A percentile compares a stretch with the other conserved stretches of the same genome.
phyloP scores from a whole-genome alignment of 1,140 invertebrate species.

The Sycophila sp. region DNA sequence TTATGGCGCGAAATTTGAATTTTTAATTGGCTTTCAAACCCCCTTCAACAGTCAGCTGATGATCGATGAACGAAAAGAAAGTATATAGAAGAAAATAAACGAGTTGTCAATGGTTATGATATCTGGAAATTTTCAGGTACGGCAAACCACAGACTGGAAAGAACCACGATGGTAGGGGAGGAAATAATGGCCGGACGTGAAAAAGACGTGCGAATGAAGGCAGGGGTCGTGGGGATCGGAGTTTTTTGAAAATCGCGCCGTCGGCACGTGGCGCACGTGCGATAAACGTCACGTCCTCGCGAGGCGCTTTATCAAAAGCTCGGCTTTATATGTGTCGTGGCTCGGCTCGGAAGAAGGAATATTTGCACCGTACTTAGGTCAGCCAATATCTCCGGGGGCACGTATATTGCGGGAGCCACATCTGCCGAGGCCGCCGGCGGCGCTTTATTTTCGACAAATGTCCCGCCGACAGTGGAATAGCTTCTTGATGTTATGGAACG shows the following conservation, averaged over 20 bases:
- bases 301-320: slow-evolving; percentile 44
- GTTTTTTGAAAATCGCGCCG: slow-evolving; percentile 42
- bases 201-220: background rate
- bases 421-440: background rate
- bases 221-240: background rate
- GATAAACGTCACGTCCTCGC: slow-evolving; percentile 45
- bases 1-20: too few relatives aligned
- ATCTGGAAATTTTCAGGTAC: too few relatives aligned
- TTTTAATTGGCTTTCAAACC: too few relatives aligned
- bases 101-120: too few relatives aligned
- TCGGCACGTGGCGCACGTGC: slow-evolving; percentile 48
- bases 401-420: slow-evolving; percentile 42
- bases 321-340: slow-evolving; percentile 42
- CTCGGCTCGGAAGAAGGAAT: background rate
- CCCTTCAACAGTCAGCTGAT: too few relatives aligned
- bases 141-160: too few relatives aligned
- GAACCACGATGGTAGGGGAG: background rate
- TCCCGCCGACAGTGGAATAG: too few relatives aligned
- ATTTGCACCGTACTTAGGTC: slow-evolving; percentile 42
- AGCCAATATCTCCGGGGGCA: slow-evolving; percentile 47
- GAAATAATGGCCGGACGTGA: slow-evolving; percentile 3
- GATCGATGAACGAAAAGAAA: too few relatives aligned
- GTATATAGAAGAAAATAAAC: too few relatives aligned
- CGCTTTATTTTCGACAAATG: background rate
- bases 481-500: too few relatives aligned